Conservation (phyloP, 2,797 vertebrate species). For the Aldrovandia affinis region DNA sequence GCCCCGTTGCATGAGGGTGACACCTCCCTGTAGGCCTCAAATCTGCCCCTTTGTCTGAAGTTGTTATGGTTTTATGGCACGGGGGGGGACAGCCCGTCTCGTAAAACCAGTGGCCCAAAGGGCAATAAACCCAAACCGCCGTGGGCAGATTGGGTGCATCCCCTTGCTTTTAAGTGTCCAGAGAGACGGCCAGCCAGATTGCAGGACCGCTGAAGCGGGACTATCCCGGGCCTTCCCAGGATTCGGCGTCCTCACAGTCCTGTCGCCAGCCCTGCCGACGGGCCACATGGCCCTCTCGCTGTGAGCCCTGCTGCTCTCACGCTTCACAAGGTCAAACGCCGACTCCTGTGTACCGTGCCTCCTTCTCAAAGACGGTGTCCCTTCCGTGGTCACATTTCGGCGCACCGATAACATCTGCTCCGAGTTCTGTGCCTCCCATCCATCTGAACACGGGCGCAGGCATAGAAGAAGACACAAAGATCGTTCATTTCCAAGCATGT, state of each 20-base stretch:
- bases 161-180: not conserved
- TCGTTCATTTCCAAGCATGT: not conserved
- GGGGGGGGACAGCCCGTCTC: slow-evolving; percentile 72
- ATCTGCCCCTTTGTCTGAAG: slow-evolving; percentile 59
- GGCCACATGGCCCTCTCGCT: no score
- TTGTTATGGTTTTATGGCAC: slow-evolving; percentile 75
- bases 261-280: not conserved
- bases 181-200: not conserved
- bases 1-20: not conserved
- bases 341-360: not conserved
- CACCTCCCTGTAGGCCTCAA: not conserved
- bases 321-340: not conserved
- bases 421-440: not conserved
- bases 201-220: not conserved
- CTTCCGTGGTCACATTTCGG: not conserved
- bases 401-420: not conserved
- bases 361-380: not conserved
- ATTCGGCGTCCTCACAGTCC: not conserved
- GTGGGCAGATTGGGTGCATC: slow-evolving; percentile 56
- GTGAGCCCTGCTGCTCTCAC: not conserved
- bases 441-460: not conserved
- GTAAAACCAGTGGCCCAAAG: slow-evolving; percentile 70
- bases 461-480: not conserved
- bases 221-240: not conserved
- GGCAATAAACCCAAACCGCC: slow-evolving; percentile 71